Conservation (phyloP, 2,888 invertebrate species). For the Baronia brevicornis region DNA sequence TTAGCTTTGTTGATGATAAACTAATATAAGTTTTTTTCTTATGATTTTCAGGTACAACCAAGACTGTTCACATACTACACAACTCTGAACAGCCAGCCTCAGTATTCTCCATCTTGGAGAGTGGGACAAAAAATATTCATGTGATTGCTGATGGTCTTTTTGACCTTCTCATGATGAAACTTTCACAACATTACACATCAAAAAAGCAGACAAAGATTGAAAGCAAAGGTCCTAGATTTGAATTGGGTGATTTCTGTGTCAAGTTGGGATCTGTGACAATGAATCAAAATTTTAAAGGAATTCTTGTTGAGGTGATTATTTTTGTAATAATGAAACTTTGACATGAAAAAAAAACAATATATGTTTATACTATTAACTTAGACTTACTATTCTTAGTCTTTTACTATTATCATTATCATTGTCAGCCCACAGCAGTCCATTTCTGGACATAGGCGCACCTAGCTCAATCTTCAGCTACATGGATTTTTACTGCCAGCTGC, state of each 20-base stretch:
- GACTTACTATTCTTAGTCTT: no score
- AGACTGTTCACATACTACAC: slow-evolving; percentile 94
- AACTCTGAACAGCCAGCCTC: slow-evolving; percentile 97
- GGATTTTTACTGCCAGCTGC: no score
- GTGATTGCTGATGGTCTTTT: slow-evolving; percentile 93
- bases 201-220: slow-evolving; percentile 93
- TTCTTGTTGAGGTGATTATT: slow-evolving; percentile 86
- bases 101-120: slow-evolving; percentile 93
- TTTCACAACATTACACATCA: slow-evolving; percentile 89
- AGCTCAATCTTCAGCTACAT: no score
- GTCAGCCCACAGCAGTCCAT: no score
- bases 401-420: no score
- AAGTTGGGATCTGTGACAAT: slow-evolving; percentile 95
- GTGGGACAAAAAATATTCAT: slow-evolving; percentile 89
- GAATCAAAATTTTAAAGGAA: slow-evolving; percentile 94
- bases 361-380: no score
- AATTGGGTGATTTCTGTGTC: slow-evolving; percentile 93
- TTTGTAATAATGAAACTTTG: slow-evolving; percentile 1
- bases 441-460: no score
- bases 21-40: background rate
- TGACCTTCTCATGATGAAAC: slow-evolving; percentile 92
- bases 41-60: slow-evolving; percentile 77
- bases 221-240: slow-evolving; percentile 90
- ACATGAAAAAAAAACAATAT: no score
- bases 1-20: slow-evolving; percentile 5